Evolutionary conservation across 1,140 invertebrate species (phyloP), one percentile per base, ranked within the genome.

Genomic region (Ceratoteleas bidentatus): DNA sequence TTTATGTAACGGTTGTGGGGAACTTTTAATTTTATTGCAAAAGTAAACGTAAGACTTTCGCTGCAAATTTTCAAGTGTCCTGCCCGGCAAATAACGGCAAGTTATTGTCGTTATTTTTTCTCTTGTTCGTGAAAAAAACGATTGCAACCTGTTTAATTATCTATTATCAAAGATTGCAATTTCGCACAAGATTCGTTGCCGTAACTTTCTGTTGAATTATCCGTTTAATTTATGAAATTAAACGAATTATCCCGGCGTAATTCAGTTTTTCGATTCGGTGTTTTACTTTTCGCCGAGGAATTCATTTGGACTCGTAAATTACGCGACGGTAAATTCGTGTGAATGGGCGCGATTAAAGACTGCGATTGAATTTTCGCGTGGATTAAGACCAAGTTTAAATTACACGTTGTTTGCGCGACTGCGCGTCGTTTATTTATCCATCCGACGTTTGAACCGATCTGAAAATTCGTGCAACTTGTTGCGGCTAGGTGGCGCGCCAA

Each of bases 161-260:
- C 16, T 24, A 56, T 68, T 47, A 68, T 56, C n/a, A 65, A 65
- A 43, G 16, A 54, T 65, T 54, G 53, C 47, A 65, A 54, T 54
- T 65, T 43, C 32, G 13, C 3, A 15, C 10, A 43, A 45, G 50
- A 54, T 15, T 65, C 34, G 36, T 43, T 54, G 40, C 38, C 33
- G 50, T 65, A 54, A 65, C 34, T 65, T 45, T 6, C 50, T 68
- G 33, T 34, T 45, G 40, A 47, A 56, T 56, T 68, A 68, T 47
- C 40, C 64, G n/a, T 56, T 68, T 68, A 45, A 68, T 68, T 57
- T 64, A 52, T 52, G 34, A 40, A 50, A 38, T 64, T 64, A 64
- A 64, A 38, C n/a, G 32, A 52, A 52, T 64, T 52, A 64, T 2
- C 33, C 15, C 4, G 13, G 40, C 14, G 47, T 52, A 52, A 50